These are phyloP conservation scores for Chlorospingus flavigularis DNA, from an alignment of 2,797 vertebrate genomes.

Conservation along the genomic window DNA sequence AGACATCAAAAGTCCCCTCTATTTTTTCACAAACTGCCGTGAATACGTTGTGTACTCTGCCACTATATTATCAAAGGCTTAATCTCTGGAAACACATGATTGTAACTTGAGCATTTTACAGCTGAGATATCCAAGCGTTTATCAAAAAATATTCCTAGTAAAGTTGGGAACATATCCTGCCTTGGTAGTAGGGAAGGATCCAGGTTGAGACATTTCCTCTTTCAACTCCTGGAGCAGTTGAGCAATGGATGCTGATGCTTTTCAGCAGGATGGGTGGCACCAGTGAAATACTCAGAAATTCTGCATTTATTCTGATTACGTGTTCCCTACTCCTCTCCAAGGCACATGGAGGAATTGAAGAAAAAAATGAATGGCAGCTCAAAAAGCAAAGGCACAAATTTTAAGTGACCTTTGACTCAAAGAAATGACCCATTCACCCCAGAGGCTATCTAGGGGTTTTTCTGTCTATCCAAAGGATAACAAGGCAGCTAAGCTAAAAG, in stretches of 20 bases:
- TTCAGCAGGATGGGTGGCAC: not conserved
- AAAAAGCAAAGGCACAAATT: not conserved
- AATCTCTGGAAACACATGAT: not conserved
- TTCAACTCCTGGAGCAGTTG: not conserved
- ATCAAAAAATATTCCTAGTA: not conserved
- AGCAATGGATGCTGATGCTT: not conserved
- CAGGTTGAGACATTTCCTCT: not conserved
- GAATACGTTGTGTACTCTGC: not conserved
- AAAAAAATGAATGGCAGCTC: not conserved
- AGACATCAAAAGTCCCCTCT: not conserved
- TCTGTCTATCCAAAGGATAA: not conserved
- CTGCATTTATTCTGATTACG: not conserved
- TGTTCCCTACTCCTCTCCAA: not conserved
- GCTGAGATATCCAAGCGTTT: not conserved
- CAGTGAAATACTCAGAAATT: not conserved
- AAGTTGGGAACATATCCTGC: not conserved
- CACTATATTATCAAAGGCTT: not conserved
- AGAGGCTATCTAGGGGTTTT: not conserved
- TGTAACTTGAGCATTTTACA: not conserved
- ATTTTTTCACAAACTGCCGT: not conserved
- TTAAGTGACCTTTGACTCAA: not conserved
- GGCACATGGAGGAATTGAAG: not conserved
- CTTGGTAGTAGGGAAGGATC: not conserved
- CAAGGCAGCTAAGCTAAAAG: slow-evolving; percentile 22
- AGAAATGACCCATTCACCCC: not conserved